A percentile compares a stretch with the other conserved stretches of the same genome.
phyloP scores from a whole-genome alignment of 2,888 invertebrate genomes.

The Tenthredo notha region DNA sequence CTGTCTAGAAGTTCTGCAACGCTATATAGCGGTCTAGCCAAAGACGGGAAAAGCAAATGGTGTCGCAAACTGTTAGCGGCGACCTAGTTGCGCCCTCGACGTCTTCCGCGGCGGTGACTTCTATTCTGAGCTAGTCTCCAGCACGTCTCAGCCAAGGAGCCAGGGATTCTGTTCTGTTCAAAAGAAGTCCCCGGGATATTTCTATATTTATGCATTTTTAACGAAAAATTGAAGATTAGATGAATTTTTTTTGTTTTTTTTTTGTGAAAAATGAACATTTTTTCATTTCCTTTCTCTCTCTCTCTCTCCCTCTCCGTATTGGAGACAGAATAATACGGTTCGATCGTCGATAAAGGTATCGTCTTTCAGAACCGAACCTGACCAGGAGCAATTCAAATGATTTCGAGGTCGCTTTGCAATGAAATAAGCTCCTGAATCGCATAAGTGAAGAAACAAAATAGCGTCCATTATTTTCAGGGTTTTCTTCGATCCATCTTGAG shows the following conservation, averaged over 20 bases:
- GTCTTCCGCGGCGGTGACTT: slow-evolving; percentile 18
- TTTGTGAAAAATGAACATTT: not conserved
- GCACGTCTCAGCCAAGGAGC: not conserved
- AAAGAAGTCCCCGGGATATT: not conserved
- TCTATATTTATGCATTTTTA: not conserved
- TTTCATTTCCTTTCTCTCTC: not conserved
- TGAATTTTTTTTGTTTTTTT: too few species aligned
- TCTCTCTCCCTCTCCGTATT: not conserved
- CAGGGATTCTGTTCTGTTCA: not conserved
- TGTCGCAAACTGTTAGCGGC: slow-evolving; percentile 38
- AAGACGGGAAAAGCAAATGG: slow-evolving; percentile 50
- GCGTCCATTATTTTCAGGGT: not conserved
- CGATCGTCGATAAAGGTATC: not conserved
- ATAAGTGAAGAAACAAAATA: not conserved
- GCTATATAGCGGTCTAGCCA: slow-evolving; percentile 41
- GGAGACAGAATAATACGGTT: not conserved
- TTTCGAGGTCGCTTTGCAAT: not conserved
- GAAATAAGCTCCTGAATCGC: too few species aligned
- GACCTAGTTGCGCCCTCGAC: slow-evolving; percentile 46
- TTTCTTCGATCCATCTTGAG: not conserved
- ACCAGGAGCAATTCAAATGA: not conserved
- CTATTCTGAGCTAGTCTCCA: slow-evolving; percentile 46
- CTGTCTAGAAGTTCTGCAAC: not conserved
- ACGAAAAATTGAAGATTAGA: not conserved
- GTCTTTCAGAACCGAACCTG: not conserved